Base-by-base conservation (phyloP, 2,113 vertebrate genomes). In the Emydura subglobosa region DNA sequence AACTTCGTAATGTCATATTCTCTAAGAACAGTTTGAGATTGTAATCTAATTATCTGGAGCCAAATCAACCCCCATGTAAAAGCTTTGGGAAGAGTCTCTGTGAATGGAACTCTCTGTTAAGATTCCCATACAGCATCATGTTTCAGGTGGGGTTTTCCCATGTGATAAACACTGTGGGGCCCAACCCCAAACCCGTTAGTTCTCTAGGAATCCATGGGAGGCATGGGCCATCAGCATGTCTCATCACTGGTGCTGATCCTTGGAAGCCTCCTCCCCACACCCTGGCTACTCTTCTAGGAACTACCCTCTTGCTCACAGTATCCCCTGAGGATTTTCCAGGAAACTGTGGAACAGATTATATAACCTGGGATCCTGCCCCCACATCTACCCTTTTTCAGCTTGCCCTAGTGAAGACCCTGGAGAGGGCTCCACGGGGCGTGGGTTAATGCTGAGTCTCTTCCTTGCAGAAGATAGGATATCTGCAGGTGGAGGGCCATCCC, bases 1-100 rank as follows among this genome's bases (percentile, higher is more conserved):
- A 88, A 65, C 82, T 83, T 79, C 85, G 42, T 65, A 57, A 57
- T 78, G 76, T n/a, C 51, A 89, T 91, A 83, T 91, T 95, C 89
- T 68, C 49, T 42, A 90, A 85, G 50, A 95, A 79, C 51, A 27
- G 42, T 81, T 72, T 80, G 68, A 83, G 53, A 72, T n/a, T 55
- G 31, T 51, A 87, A 39, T 84, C 50, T 72, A 57, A 80, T 79
- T 72, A 50, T 59, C 44, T 85, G 29, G 57, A 47, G 44, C 24
- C 51, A 85, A 81, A 80, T 79, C 51, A 39, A 65, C n/a, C 51
- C 55, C 50, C 42, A 10, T 27, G 31, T 8, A 57, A 89, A 80
- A 85, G 54, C 59, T 68, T 19, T 10, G 39, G 34, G 24, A 51
- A 59, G 78, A 42, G 8, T 44, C 16, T n/a, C n/a, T 39, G 27